Evolutionary conservation across 2,797 vertebrate species (phyloP).

Genomic region (Sebastes minor): DNA sequence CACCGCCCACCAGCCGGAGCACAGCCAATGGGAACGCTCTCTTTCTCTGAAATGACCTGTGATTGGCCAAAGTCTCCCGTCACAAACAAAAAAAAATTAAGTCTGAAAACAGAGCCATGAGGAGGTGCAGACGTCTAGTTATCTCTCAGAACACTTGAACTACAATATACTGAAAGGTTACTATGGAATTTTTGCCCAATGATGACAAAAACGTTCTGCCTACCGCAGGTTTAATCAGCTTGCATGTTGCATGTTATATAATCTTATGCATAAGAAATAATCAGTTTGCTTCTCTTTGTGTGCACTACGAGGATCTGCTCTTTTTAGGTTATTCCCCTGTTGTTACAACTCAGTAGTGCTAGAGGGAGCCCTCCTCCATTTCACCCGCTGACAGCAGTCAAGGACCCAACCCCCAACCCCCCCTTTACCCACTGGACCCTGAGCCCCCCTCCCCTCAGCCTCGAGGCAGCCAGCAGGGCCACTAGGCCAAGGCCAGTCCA

Average conservation of each 20-base stretch:
- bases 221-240: background rate
- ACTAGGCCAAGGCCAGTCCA: conserved; percentile 69
- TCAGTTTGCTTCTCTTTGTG: conserved; percentile 1
- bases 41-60: too few species aligned
- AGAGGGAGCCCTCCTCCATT: conserved; percentile 90
- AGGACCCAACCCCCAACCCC: background rate
- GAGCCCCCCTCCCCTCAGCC: conserved; percentile 23
- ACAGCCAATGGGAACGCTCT: too few species aligned
- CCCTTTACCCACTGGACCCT: background rate
- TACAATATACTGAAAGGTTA: too few species aligned
- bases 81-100: too few species aligned
- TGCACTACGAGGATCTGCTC: background rate
- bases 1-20: too few species aligned
- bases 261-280: background rate
- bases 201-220: accelerated
- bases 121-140: too few species aligned
- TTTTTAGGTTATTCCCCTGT: conserved; percentile 66
- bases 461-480: conserved; percentile 53
- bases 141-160: too few species aligned
- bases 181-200: too few species aligned
- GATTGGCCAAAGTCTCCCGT: too few species aligned
- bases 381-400: conserved; percentile 29
- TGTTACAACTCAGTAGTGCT: conserved; percentile 80
- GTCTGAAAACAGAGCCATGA: too few species aligned
- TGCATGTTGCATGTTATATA: background rate